Conservation (phyloP, 2,797 vertebrate species). For the Sebastes alutus region DNA sequence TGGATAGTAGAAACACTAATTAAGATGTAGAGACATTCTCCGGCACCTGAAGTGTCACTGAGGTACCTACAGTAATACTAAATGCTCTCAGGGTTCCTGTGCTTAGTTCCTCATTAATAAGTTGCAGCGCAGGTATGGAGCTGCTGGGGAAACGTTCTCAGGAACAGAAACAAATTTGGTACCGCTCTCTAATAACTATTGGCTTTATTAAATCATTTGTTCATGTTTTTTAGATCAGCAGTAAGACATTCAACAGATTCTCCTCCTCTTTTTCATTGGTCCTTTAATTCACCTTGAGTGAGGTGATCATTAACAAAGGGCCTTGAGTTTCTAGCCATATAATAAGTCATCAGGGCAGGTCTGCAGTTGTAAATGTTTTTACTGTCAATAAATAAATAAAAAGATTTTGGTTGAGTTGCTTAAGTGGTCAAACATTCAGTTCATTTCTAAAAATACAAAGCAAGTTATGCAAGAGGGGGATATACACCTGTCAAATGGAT, state of each 20-base stretch:
- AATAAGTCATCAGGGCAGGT: neutral
- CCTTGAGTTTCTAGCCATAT: neutral
- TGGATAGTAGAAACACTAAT: slow-evolving; percentile 54
- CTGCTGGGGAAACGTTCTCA: slow-evolving; percentile 1
- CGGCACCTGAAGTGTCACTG: slow-evolving; percentile 28
- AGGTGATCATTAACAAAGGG: neutral
- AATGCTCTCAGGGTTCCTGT: slow-evolving; percentile 9
- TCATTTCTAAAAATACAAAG: neutral
- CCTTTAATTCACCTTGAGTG: slow-evolving; percentile 5
- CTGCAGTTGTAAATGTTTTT: neutral
- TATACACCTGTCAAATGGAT: neutral
- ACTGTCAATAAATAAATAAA: neutral
- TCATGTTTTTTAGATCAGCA: neutral
- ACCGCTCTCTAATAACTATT: neutral
- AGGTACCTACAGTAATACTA: slow-evolving; percentile 6
- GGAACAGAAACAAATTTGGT: neutral
- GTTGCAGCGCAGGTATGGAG: slow-evolving; percentile 2
- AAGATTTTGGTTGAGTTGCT: neutral
- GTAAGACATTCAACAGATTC: neutral
- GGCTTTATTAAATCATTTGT: neutral
- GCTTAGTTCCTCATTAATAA: slow-evolving; percentile 23
- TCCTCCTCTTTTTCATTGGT: neutral
- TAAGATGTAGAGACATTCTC: slow-evolving; percentile 52
- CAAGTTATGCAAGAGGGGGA: neutral
- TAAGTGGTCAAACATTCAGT: neutral